A percentile compares a stretch with the other conserved stretches of the same genome.
phyloP scores from a whole-genome alignment of 1,140 invertebrate genomes.

The Drosophila suzukii region DNA sequence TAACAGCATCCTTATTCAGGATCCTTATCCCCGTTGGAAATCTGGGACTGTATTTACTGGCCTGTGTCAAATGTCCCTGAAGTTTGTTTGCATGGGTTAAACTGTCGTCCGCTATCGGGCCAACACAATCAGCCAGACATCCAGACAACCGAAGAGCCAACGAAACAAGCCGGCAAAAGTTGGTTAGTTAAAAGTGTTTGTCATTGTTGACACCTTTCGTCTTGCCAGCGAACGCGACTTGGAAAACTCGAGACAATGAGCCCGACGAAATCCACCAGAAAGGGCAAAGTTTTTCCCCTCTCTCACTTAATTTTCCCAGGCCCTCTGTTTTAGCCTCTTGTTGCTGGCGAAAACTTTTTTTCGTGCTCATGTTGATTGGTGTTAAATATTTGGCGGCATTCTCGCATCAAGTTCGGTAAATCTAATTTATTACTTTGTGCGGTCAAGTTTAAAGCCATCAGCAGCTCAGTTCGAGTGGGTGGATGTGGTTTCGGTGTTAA shows the following conservation, averaged over 20 bases:
- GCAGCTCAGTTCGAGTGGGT: constrained; percentile 6
- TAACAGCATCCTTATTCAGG: neutral
- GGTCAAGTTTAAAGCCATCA: constrained; percentile 63
- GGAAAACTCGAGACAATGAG: constrained; percentile 56
- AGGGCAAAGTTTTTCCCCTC: constrained; percentile 66
- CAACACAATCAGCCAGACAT: constrained; percentile 55
- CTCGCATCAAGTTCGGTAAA: constrained; percentile 66
- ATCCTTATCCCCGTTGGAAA: constrained; percentile 6
- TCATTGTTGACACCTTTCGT: constrained; percentile 82
- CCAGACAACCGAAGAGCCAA: constrained; percentile 13
- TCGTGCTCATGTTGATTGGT: constrained; percentile 69
- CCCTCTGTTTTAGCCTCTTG: constrained; percentile 2
- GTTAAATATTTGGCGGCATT: constrained; percentile 76
- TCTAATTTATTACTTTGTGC: constrained; percentile 76
- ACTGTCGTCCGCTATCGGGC: constrained; percentile 44
- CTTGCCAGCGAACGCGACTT: constrained; percentile 35
- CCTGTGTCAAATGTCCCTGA: constrained; percentile 51
- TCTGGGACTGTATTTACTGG: constrained; percentile 16
- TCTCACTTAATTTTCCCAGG: constrained; percentile 36
- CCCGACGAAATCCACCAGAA: constrained; percentile 49
- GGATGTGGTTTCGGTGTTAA: constrained; percentile 49
- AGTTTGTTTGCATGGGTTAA: constrained; percentile 53
- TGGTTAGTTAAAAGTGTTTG: constrained; percentile 83
- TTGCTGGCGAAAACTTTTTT: constrained; percentile 19
- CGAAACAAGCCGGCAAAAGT: constrained; percentile 63